Base-by-base conservation (phyloP, 2,113 vertebrate species). In the Paralichthys olivaceus region DNA sequence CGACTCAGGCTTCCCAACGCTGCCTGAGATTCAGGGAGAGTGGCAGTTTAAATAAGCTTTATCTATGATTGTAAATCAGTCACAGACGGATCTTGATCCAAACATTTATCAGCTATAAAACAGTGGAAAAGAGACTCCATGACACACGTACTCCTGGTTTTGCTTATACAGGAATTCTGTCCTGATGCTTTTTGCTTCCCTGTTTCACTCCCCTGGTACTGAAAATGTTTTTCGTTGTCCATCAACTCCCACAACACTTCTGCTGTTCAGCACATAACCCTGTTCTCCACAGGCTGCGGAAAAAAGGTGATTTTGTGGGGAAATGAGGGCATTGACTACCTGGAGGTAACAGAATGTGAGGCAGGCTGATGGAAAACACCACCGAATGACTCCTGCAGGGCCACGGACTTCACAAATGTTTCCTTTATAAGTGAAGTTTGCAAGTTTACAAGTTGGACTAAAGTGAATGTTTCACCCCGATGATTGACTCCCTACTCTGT, bases 1-100 rank as follows among this genome's bases (percentile, higher is more conserved):
- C 62, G 49, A 12, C 43, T 57, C 25, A 3, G 1, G 26, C 34
- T 65, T 66, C 68, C 59, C n/a, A 58, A 32, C 71, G 73, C 58
- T 55, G 23, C 34, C 78, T 26, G 67, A 19, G 51, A 67, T 64
- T 79, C 60, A 63, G 61, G 22, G 47, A 57, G 77, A 76, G 58
- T 43, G 64, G 65, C 79, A 75, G 45, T 58, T 74, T 86, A 37
- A 86, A 83, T 32, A 67, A 59, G n/a, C 11, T 45, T n/a, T 43
- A 67, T 28, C 40, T 72, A 0, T 67, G 57, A 71, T 43, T 83
- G 73, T 68, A 83, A 79, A 86, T 82, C 32, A 47, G 51, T 69
- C 73, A 81, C 68, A 76, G 71, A 56, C 45, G 17, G 29, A 51
- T 82, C 55, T 25, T 32, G 37, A 68, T 72, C 70, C 66, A 55